phyloP scores from a whole-genome alignment of 1,140 invertebrate species.

The Holotrichia oblita region DNA sequence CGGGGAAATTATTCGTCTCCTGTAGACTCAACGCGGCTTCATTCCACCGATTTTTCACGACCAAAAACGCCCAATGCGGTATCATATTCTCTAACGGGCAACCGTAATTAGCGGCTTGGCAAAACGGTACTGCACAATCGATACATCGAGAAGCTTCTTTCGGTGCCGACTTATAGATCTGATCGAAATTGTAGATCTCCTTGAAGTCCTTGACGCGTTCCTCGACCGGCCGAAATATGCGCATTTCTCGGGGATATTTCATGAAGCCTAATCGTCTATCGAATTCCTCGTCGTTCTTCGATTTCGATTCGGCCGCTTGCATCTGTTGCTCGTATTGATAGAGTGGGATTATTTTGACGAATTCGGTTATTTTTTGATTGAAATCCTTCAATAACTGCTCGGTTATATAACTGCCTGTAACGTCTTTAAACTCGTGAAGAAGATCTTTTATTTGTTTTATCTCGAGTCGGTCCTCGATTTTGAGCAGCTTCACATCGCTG shows the following conservation, averaged over 20 bases:
- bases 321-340: slow-evolving; percentile 81
- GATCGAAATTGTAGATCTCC: slow-evolving; percentile 91
- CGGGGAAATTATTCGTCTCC: slow-evolving; percentile 99
- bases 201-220: slow-evolving; percentile 93
- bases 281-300: slow-evolving; percentile 80
- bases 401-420: slow-evolving; percentile 91
- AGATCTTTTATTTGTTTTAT: slow-evolving; percentile 83
- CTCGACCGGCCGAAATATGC: slow-evolving; percentile 84
- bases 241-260: slow-evolving; percentile 91
- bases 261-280: slow-evolving; percentile 82
- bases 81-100: slow-evolving; percentile 99
- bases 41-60: slow-evolving; percentile 94
- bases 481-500: too few relatives aligned
- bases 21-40: slow-evolving; percentile 93
- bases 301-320: slow-evolving; percentile 63
- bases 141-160: slow-evolving; percentile 96
- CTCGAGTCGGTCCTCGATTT: slow-evolving; percentile 82
- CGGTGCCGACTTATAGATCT: slow-evolving; percentile 86
- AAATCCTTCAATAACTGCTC: slow-evolving; percentile 82
- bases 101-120: slow-evolving; percentile 90
- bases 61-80: slow-evolving; percentile 98
- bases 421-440: slow-evolving; percentile 86
- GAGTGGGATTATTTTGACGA: slow-evolving; percentile 97
- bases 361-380: slow-evolving; percentile 79
- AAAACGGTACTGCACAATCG: slow-evolving; percentile 99